Conservation (phyloP, 2,797 vertebrate species). For the Cyprinodon diabolis region DNA sequence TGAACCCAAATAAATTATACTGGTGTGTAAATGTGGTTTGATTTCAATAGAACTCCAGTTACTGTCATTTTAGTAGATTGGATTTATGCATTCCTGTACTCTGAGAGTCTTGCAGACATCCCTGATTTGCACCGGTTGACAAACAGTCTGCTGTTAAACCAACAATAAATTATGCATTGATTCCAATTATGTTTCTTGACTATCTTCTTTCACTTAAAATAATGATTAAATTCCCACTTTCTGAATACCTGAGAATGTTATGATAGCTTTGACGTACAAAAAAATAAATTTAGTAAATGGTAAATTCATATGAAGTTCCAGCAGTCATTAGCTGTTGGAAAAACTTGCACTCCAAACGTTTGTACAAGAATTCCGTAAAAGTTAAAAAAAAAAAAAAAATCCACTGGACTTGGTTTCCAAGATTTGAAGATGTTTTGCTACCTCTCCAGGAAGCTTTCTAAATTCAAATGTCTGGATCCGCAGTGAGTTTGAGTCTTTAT, state of each 20-base stretch:
- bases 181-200: constrained; percentile 4
- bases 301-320: no score
- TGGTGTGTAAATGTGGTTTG: neutral
- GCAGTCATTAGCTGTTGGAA: no score
- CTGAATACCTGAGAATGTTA: neutral
- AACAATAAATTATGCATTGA: constrained; percentile 37
- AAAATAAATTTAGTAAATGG: no score
- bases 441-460: neutral
- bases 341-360: no score
- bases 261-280: neutral
- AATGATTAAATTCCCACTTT: neutral
- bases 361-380: no score
- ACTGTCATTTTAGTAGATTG: neutral
- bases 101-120: neutral
- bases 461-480: no score
- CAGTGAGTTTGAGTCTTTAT: no score
- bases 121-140: neutral
- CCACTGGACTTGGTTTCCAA: no score
- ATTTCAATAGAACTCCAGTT: neutral
- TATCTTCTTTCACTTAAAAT: neutral
- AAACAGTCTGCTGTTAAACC: neutral
- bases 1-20: neutral
- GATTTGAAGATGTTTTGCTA: no score
- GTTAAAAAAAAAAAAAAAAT: neutral
- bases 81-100: neutral